Base-by-base conservation (phyloP, 1,140 invertebrate species). In the Caenorhabditis briggsae region DNA sequence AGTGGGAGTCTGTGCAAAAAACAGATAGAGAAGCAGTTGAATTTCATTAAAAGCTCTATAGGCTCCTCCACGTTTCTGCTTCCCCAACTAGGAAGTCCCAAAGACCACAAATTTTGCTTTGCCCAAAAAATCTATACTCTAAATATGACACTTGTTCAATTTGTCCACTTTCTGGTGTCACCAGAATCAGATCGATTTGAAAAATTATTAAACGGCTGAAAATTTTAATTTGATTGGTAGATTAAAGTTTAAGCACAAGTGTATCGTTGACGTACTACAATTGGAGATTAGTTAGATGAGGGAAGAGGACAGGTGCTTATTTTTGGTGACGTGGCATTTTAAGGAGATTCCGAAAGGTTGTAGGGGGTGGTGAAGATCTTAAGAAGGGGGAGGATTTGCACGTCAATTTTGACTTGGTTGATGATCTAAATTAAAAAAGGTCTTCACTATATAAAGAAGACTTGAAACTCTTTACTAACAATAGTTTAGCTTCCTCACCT, bases 241-340 rank as follows among this genome's bases (percentile, higher is more conserved):
- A 70, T 70, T 46, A 70, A 70, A 70, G 64, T 70, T 70, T 16
- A 70, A 61, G 23, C 23, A 33, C 18, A 70, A 7, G 64, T 53
- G 16, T 53, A 16, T 53, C 33, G 18, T 16, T 70, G 64, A 70
- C 64, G 64, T 70, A 70, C 64, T 43, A 70, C 41, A 7, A 70
- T 33, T 2, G 23, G 23, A 70, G 41, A 70, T 43, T 70, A 70
- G 14, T 43, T 16, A 18, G 64, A 33, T 12, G 25, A 64, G 20
- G 9, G 3, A 59, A n/a, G 8, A n/a, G 33, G 33, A 70, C 64
- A 70, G 64, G 33, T 70, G 64, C 33, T 12, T 58, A 25, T 70
- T 43, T 70, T 18, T 70, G 64, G 18, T 70, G 64, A 70, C 64
- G 64, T 70, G 64, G 64, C 64, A 70, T 43, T 43, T 70, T 70